phyloP scores from a whole-genome alignment of 1,140 invertebrate species.

The Ooceraea biroi region DNA sequence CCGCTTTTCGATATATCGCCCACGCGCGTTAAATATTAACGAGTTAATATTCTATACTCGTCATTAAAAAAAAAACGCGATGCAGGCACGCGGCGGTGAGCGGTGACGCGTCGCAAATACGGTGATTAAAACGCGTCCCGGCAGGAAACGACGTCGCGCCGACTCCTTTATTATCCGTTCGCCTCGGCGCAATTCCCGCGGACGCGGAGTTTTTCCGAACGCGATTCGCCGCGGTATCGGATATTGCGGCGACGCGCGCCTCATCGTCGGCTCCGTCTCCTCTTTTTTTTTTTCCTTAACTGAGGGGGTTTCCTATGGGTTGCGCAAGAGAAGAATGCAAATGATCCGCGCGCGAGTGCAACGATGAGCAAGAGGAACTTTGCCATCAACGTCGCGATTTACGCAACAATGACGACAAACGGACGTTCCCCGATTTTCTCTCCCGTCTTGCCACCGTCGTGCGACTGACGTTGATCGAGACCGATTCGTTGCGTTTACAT shows the following conservation, averaged over 20 bases:
- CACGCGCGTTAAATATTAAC: conserved; percentile 41
- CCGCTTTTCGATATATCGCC: conserved; percentile 15
- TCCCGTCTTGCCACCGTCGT: not conserved
- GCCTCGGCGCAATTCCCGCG: conserved; percentile 27
- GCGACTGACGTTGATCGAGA: not conserved
- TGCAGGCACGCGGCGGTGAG: not conserved
- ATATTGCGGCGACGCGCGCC: conserved; percentile 28
- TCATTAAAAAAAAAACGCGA: conserved; percentile 6
- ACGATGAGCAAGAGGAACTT: conserved; percentile 7
- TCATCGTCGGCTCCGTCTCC: not conserved
- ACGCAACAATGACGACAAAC: not conserved
- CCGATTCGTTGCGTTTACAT: not conserved
- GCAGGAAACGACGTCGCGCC: conserved; percentile 50
- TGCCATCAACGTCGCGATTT: not conserved
- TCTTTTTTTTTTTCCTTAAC: not conserved
- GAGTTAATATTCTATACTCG: conserved; percentile 51
- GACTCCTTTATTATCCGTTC: conserved; percentile 53
- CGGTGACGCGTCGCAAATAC: conserved; percentile 36
- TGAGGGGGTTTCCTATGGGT: not conserved
- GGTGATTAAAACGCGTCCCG: conserved; percentile 54
- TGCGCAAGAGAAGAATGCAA: conserved; percentile 45
- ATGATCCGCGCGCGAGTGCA: conserved; percentile 2
- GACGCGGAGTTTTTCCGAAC: conserved; percentile 32
- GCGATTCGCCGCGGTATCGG: conserved; percentile 45
- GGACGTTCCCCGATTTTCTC: not conserved